Base-by-base conservation (phyloP, 2,113 vertebrate genomes). In the Corvus moneduloides region DNA sequence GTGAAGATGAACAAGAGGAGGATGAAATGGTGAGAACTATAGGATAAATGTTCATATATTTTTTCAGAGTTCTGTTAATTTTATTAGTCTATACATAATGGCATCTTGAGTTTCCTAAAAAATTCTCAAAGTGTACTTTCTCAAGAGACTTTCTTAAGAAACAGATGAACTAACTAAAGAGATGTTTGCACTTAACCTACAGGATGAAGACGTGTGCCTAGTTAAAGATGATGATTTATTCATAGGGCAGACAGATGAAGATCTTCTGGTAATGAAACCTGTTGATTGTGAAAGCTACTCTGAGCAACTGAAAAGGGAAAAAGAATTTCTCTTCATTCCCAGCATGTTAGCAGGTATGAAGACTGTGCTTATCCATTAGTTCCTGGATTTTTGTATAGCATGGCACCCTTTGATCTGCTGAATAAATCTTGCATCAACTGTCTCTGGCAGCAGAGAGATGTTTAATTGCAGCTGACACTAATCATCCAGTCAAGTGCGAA, bases 171-270 rank as follows among this genome's bases (percentile, higher is more conserved):
- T 80, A 76, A 89, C 24, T 49, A 15, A 49, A 48, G 63, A 43
- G 22, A 3, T 4, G 5, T 91, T 91, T 94, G 19, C 19, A 10
- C 17, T 68, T 90, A 27, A 79, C 39, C 63, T 68, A 0, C 59
- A 99, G 99, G 98, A 97, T 83, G 99, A 99, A 96, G 98, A 98
- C 0, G 96, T 92, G 17, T 83, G 55, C 48, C 97, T 99, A 9
- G 97, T 99, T 51, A 89, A 66, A 30, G 97, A 88, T 24, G 95
- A 98, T 18, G 98, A 98, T 61, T 95, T 99, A 21, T 97, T 99
- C 61, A 61, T 98, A 10, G 98, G 98, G 19, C 98, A 98, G 6
- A 89, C 97, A 11, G 93, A 89, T 2, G 96, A 96, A 16, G 99
- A 99, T 92, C 97, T 99, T 87, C 52, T 99, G 88, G 98, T 98